These are phyloP conservation scores for Pteronotus mesoamericanus DNA, from an alignment of 2,797 vertebrate species.

Conservation along the genomic window DNA sequence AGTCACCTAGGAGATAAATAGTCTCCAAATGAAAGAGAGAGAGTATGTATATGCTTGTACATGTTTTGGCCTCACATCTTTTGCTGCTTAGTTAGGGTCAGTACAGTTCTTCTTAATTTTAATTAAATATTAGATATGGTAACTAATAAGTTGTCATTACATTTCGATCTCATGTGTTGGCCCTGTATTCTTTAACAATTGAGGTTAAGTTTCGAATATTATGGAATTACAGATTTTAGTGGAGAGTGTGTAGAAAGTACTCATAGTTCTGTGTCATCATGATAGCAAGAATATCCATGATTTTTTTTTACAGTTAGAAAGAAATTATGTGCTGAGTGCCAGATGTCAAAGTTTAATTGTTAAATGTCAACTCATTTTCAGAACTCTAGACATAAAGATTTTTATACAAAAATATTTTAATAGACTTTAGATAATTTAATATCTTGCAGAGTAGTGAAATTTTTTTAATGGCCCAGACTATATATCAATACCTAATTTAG, in stretches of 20 bases:
- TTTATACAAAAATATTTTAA: neutral
- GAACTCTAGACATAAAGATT: neutral
- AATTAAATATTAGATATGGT: neutral
- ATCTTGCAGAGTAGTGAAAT: neutral
- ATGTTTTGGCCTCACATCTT: neutral
- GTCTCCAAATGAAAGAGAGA: neutral
- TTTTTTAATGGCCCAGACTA: neutral
- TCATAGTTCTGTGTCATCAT: neutral
- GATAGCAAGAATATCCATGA: neutral
- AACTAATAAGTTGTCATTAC: neutral
- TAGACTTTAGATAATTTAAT: neutral
- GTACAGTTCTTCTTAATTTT: neutral
- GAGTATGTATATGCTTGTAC: neutral
- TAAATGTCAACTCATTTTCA: constrained; percentile 43
- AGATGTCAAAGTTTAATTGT: neutral
- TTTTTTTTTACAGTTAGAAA: constrained; percentile 11
- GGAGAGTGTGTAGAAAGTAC: neutral
- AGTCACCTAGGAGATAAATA: neutral
- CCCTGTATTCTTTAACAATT: constrained; percentile 1
- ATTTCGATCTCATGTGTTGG: neutral
- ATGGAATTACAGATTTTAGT: neutral
- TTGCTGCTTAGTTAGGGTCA: neutral
- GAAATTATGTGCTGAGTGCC: constrained; percentile 4
- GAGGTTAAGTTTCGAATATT: constrained; percentile 27
- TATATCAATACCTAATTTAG: neutral